These are phyloP conservation scores for Manis javanica DNA, from an alignment of 2,797 vertebrate genomes.

Conservation along the genomic window DNA sequence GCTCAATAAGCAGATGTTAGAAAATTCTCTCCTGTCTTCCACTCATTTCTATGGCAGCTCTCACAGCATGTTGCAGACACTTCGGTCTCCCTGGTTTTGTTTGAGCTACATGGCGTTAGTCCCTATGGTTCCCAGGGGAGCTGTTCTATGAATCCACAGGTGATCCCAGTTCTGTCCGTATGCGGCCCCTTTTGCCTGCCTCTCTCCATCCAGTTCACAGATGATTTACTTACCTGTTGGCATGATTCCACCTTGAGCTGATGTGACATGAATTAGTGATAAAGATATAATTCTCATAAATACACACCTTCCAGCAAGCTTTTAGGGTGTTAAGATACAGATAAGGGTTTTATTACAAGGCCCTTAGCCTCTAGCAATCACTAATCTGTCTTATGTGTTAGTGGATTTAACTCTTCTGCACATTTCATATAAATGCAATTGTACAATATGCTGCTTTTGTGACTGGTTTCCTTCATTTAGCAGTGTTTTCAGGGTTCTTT, in stretches of 20 bases:
- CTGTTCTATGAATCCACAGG: background rate
- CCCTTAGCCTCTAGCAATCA: background rate
- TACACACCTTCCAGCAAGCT: background rate
- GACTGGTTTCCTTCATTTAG: background rate
- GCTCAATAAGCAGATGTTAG: no score
- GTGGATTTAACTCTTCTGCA: background rate
- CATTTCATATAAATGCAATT: background rate
- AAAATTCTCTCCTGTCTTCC: background rate
- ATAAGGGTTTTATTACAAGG: background rate
- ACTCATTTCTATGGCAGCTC: background rate
- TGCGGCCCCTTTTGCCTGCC: background rate
- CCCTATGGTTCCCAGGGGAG: background rate
- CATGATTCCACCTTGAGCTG: constrained; percentile 43
- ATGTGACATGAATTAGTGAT: constrained; percentile 18
- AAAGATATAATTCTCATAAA: background rate
- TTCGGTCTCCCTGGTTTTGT: background rate
- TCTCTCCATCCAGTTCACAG: background rate
- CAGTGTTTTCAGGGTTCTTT: background rate
- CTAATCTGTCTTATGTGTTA: background rate
- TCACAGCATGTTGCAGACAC: no score
- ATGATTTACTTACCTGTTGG: background rate
- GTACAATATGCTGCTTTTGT: background rate
- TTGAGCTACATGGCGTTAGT: background rate
- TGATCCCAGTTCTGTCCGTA: background rate
- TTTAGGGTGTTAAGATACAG: background rate